phyloP scores from a whole-genome alignment of 2,113 vertebrate species.

The Grantiella picta region DNA sequence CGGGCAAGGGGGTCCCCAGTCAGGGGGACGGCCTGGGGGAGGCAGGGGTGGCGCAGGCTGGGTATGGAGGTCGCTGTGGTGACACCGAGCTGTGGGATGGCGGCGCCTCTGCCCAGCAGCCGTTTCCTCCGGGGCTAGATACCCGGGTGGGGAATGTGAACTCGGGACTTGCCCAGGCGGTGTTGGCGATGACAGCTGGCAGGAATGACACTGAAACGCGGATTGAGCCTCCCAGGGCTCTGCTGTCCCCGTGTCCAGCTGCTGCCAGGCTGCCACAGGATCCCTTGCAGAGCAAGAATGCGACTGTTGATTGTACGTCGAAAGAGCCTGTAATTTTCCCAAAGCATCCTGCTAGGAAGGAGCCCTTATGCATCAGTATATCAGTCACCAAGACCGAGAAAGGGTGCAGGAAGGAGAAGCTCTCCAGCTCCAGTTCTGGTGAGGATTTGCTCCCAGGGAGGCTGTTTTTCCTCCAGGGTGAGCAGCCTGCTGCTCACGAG shows the following conservation, averaged over 20 bases:
- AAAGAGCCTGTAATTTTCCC: slow-evolving; percentile 24
- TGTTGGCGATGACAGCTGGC: not conserved
- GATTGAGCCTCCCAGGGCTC: slow-evolving; percentile 4
- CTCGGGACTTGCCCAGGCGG: slow-evolving; percentile 23
- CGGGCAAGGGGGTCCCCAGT: not conserved
- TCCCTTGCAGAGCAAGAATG: not conserved
- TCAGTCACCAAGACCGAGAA: slow-evolving; percentile 52
- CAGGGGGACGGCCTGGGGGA: not conserved
- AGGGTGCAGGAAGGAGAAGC: slow-evolving; percentile 47
- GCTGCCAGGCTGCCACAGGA: not conserved
- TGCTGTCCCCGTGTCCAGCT: not conserved
- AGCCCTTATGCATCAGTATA: slow-evolving; percentile 67
- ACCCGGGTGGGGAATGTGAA: not conserved
- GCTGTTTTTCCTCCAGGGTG: slow-evolving; percentile 79
- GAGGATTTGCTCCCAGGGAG: slow-evolving; percentile 84
- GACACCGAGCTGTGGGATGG: slow-evolving; percentile 36
- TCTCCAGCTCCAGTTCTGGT: not conserved
- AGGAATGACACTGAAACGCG: slow-evolving; percentile 1
- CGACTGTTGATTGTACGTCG: not conserved
- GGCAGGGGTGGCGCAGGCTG: not conserved
- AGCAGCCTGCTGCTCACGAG: not conserved
- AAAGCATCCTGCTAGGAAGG: slow-evolving; percentile 46
- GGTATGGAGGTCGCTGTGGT: not conserved
- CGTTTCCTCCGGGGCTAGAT: slow-evolving; percentile 29
- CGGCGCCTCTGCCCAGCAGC: not conserved